Evolutionary conservation across 92 coral and sea anemone genomes (phyloP).

Genomic region (Scolanthus callimorphus): DNA sequence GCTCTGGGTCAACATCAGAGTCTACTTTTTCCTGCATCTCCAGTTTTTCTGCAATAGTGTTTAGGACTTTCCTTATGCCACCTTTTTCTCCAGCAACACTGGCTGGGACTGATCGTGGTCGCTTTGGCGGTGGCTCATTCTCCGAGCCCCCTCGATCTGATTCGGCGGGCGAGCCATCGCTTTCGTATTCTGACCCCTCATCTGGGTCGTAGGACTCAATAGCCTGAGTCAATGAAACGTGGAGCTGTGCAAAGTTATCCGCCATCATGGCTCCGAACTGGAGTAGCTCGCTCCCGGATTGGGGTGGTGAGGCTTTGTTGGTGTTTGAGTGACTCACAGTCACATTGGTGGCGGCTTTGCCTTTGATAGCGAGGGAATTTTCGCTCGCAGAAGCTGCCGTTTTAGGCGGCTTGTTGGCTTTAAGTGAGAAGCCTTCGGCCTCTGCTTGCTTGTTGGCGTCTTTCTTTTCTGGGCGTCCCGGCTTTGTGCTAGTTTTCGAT

Average conservation of each 20-base stretch:
- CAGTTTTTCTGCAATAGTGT: constrained; percentile 19
- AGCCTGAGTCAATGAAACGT: constrained; percentile 1
- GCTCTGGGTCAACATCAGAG: constrained; percentile 17
- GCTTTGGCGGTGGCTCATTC: constrained; percentile 7
- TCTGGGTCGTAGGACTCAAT: background rate
- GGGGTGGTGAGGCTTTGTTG: no score
- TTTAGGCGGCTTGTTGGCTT: constrained; percentile 1
- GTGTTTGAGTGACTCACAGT: constrained; percentile 4
- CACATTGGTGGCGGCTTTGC: constrained; percentile 12
- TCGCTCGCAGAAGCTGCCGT: constrained; percentile 6
- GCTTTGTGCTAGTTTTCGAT: no score
- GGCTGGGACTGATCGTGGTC: constrained; percentile 4
- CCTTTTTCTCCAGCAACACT: constrained; percentile 8
- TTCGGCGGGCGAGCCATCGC: no score
- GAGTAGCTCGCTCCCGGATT: constrained; percentile 14
- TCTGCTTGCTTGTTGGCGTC: constrained; percentile 9
- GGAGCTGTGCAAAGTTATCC: constrained; percentile 18
- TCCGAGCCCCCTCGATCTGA: constrained; percentile 7
- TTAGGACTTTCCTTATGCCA: constrained; percentile 25
- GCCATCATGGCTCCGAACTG: constrained; percentile 29
- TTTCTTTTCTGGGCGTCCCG: constrained; percentile 13
- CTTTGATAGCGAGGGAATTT: constrained; percentile 8
- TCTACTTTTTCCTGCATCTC: constrained; percentile 32
- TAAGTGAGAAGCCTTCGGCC: constrained; percentile 10
- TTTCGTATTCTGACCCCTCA: background rate